A percentile compares a stretch with the other conserved stretches of the same genome.
These are phyloP conservation scores for Dasypogon diadema DNA, from an alignment of 2,888 invertebrate species.

Conservation along the genomic window DNA sequence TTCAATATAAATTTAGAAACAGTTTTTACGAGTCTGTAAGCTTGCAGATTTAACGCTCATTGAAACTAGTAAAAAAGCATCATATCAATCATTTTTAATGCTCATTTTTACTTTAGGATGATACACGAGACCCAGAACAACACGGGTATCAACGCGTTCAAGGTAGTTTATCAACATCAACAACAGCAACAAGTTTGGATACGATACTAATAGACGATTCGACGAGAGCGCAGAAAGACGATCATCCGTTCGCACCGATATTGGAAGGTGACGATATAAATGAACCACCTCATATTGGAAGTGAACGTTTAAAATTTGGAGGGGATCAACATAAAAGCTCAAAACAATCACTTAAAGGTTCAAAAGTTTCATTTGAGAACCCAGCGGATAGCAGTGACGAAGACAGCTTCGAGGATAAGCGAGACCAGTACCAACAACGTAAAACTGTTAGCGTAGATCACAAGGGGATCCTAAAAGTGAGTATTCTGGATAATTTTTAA, in stretches of 20 bases:
- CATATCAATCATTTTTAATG: neutral
- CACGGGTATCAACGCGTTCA: slow-evolving; percentile 66
- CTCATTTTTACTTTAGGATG: slow-evolving; percentile 55
- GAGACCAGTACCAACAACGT: slow-evolving; percentile 67
- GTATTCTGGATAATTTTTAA: neutral
- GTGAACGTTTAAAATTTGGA: slow-evolving; percentile 18
- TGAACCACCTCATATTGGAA: slow-evolving; percentile 60
- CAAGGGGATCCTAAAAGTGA: slow-evolving; percentile 67
- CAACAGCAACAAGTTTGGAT: slow-evolving; percentile 74
- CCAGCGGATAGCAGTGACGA: slow-evolving; percentile 66
- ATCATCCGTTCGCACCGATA: slow-evolving; percentile 57
- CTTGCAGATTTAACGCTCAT: too few species aligned
- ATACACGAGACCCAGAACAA: slow-evolving; percentile 60
- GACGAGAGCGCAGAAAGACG: slow-evolving; percentile 28
- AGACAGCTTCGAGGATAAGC: slow-evolving; percentile 67
- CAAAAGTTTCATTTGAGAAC: slow-evolving; percentile 67
- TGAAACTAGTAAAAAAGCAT: too few species aligned
- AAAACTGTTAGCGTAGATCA: slow-evolving; percentile 68
- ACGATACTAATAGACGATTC: slow-evolving; percentile 62
- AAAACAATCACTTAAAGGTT: slow-evolving; percentile 64
- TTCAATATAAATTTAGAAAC: too few species aligned
- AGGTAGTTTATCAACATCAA: slow-evolving; percentile 71
- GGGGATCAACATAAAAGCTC: slow-evolving; percentile 46
- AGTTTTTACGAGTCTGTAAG: too few species aligned
- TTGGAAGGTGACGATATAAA: slow-evolving; percentile 61